These are phyloP conservation scores for Holotrichia oblita DNA, from an alignment of 1,140 invertebrate genomes.

Conservation along the genomic window DNA sequence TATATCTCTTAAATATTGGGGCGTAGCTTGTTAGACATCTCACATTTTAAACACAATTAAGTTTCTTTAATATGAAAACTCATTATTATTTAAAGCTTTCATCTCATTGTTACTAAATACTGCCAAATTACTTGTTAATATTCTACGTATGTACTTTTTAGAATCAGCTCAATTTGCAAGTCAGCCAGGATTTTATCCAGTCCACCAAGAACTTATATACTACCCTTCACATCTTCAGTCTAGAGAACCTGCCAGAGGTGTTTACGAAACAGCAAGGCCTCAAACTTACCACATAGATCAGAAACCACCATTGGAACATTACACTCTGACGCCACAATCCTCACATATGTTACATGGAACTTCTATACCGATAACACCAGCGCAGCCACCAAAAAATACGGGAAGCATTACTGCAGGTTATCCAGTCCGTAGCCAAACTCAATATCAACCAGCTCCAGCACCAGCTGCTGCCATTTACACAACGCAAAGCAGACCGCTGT, in stretches of 20 bases:
- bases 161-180: conserved; percentile 58
- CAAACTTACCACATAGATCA: conserved; percentile 57
- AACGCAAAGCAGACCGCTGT: conserved; percentile 56
- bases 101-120: neutral
- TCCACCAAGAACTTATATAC: conserved; percentile 50
- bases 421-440: conserved; percentile 57
- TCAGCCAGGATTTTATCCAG: conserved; percentile 56
- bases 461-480: conserved; percentile 57
- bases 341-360: conserved; percentile 56
- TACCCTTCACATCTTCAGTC: conserved; percentile 47
- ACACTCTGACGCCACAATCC: conserved; percentile 51
- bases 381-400: conserved; percentile 54
- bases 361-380: conserved; percentile 54
- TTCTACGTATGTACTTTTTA: conserved; percentile 48
- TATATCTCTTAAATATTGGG: no score
- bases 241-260: conserved; percentile 53
- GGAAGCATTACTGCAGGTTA: conserved; percentile 59
- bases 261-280: conserved; percentile 54
- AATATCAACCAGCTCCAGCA: conserved; percentile 55
- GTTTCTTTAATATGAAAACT: no score
- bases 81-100: neutral
- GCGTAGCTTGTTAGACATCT: no score
- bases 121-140: no score
- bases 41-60: no score
- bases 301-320: conserved; percentile 56